Conservation (phyloP, 2,888 invertebrate species). For the Abrostola triplasia region DNA sequence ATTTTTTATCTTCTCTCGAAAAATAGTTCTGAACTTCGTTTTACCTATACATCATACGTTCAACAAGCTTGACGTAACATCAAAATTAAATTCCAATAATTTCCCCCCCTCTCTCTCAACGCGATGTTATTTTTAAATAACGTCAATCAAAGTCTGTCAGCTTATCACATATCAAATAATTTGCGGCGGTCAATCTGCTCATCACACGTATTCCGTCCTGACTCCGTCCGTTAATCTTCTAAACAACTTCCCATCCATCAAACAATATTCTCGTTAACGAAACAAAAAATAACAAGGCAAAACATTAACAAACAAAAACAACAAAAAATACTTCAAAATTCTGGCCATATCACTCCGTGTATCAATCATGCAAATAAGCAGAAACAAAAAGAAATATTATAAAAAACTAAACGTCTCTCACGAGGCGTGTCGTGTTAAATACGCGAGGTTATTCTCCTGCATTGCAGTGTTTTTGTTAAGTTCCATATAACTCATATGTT, state of each 20-base stretch:
- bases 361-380: constrained; percentile 55
- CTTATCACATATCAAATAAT: constrained; percentile 49
- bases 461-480: constrained; percentile 43
- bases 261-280: constrained; percentile 50
- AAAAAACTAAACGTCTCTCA: constrained; percentile 40
- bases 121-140: constrained; percentile 30
- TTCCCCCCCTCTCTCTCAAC: constrained; percentile 14
- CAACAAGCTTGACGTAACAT: constrained; percentile 12
- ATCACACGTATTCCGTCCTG: constrained; percentile 29
- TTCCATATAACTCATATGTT: constrained; percentile 16
- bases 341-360: constrained; percentile 35
- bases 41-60: constrained; percentile 1
- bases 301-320: constrained; percentile 34
- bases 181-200: constrained; percentile 41
- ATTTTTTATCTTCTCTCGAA: too few species aligned
- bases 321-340: constrained; percentile 31
- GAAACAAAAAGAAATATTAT: constrained; percentile 39
- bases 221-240: constrained; percentile 45
- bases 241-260: constrained; percentile 46
- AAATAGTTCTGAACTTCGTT: too few species aligned
- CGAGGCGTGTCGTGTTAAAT: constrained; percentile 54
- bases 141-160: constrained; percentile 48
- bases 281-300: constrained; percentile 33
- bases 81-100: constrained; percentile 10
- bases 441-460: constrained; percentile 49